Conservation (phyloP, 1,140 invertebrate species). For the Scaptomyza pallida region DNA sequence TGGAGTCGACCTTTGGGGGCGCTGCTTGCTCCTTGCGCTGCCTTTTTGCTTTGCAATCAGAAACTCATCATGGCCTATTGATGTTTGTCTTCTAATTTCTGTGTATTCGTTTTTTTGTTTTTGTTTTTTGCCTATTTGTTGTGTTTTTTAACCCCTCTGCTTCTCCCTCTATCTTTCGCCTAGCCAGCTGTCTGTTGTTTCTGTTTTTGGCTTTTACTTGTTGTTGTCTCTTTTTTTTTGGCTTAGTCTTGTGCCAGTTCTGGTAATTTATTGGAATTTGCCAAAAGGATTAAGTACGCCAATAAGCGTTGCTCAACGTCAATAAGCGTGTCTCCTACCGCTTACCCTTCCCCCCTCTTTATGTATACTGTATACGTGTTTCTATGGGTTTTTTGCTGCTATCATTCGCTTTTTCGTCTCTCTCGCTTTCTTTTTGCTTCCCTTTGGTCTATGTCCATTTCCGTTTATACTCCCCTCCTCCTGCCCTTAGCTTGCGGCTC, state of each 20-base stretch:
- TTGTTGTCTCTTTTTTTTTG: neutral
- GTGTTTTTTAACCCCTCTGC: conserved; percentile 24
- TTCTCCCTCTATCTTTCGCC: neutral
- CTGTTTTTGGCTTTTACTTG: too few species aligned
- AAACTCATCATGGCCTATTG: conserved; percentile 82
- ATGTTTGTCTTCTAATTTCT: conserved; percentile 60
- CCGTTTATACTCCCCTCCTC: conserved; percentile 26
- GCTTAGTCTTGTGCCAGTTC: conserved; percentile 4
- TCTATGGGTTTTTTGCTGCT: conserved; percentile 15
- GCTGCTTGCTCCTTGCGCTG: too few species aligned
- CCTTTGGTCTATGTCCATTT: conserved; percentile 71
- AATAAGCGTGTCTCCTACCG: conserved; percentile 56
- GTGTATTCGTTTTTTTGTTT: conserved; percentile 26
- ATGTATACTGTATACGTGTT: conserved; percentile 3
- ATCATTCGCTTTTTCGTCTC: conserved; percentile 29
- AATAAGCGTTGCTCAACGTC: conserved; percentile 80
- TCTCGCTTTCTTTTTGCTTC: conserved; percentile 1
- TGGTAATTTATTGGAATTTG: conserved; percentile 81
- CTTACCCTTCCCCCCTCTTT: neutral
- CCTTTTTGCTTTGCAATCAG: conserved; percentile 76
- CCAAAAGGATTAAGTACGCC: conserved; percentile 81
- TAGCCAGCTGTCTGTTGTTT: conserved; percentile 9
- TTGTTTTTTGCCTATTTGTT: conserved; percentile 18
- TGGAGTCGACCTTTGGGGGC: conserved; percentile 33
- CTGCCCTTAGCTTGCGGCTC: conserved; percentile 1